These are phyloP conservation scores for Rhincodon typus DNA, from an alignment of 2,797 vertebrate genomes.

Conservation along the genomic window DNA sequence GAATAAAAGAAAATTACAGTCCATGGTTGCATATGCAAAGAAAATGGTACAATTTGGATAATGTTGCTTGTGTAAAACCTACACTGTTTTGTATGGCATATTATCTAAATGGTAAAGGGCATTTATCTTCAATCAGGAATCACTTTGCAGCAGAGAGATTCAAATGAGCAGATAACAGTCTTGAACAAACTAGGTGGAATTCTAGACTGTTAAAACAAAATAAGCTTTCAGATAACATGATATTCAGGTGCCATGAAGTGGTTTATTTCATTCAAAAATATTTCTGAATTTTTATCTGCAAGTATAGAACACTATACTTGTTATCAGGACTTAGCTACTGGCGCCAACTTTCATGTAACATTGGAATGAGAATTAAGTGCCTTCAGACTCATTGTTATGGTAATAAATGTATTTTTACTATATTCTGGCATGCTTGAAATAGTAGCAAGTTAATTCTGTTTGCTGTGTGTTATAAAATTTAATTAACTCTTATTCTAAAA, in stretches of 20 bases:
- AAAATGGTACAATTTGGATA: neutral
- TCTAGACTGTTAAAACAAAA: neutral
- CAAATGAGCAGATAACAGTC: neutral
- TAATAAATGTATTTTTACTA: neutral
- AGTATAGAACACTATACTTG: neutral
- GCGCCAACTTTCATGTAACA: neutral
- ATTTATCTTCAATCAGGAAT: neutral
- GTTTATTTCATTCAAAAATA: neutral
- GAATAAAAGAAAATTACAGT: neutral
- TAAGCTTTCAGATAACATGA: neutral
- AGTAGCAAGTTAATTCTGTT: neutral
- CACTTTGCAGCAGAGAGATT: neutral
- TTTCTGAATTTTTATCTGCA: neutral
- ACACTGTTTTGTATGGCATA: neutral
- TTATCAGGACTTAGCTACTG: neutral
- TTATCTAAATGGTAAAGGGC: neutral
- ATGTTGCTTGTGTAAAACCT: neutral
- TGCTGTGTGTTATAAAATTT: neutral
- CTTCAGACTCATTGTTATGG: neutral
- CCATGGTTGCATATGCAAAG: neutral
- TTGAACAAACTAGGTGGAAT: neutral
- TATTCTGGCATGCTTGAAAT: neutral
- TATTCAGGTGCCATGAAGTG: neutral
- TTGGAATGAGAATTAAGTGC: neutral
- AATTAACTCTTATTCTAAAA: neutral